Percentiles rank a stretch among this genome's conserved stretches.
Conservation (phyloP, 2,888 invertebrate genomes). For the Mesorhabditis belari region DNA sequence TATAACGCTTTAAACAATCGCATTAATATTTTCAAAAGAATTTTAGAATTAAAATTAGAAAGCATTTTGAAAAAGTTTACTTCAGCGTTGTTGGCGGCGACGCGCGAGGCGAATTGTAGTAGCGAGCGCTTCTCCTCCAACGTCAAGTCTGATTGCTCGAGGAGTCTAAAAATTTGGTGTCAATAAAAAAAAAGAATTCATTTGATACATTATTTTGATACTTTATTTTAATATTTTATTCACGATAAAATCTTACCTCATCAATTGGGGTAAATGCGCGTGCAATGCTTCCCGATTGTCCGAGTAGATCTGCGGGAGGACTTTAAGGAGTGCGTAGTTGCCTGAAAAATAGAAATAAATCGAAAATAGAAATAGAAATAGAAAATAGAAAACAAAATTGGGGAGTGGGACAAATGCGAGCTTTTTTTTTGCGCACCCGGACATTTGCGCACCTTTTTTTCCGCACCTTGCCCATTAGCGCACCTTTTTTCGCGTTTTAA, state of each 20-base stretch:
- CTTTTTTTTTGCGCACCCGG: neutral
- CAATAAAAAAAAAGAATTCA: neutral
- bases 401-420: too few relatives aligned
- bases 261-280: constrained; percentile 74
- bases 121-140: constrained; percentile 77
- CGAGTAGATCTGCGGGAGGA: constrained; percentile 81
- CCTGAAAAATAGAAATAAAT: constrained; percentile 63
- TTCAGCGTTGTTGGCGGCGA: constrained; percentile 73
- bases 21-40: neutral
- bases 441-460: neutral
- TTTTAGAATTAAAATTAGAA: neutral
- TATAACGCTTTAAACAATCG: neutral
- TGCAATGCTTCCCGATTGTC: constrained; percentile 79
- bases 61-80: constrained; percentile 56
- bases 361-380: too few relatives aligned
- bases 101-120: constrained; percentile 73
- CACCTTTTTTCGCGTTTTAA: neutral
- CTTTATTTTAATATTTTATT: neutral
- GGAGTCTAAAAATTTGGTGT: constrained; percentile 6
- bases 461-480: neutral
- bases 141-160: constrained; percentile 63
- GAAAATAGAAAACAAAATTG: too few relatives aligned
- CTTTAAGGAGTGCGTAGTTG: constrained; percentile 78
- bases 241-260: constrained; percentile 55
- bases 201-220: neutral